Evolutionary conservation across 1,140 invertebrate genomes (phyloP), one percentile per base, ranked within the genome.

Genomic region (Drosophila nikananu): DNA sequence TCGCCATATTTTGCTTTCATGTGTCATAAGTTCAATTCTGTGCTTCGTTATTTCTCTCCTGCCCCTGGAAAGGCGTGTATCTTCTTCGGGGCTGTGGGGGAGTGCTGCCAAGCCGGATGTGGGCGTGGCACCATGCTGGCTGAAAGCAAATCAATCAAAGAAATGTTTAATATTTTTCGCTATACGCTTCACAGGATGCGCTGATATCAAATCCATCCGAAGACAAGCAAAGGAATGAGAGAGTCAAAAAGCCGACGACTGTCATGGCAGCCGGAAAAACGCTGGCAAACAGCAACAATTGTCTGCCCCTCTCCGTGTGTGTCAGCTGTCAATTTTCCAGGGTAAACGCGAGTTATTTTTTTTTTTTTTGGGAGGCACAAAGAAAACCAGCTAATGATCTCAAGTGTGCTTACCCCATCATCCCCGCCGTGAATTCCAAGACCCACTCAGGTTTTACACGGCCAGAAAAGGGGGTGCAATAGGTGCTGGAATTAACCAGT

Each of bases 141-240:
- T 57, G 35, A 30, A 62, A 75, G 77, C 72, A 81, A 81, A 81
- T 81, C 79, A 81, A 81, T 81, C 79, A 81, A 81, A 81, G 59
- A 77, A 81, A 81, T 81, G 79, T 81, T 81, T 81, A 81, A 81
- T 81, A 81, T 81, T 81, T 81, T 81, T 76, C 78, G 79, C 79
- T 81, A 81, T 68, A 57, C 79, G 79, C 78, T 77, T 81, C 71
- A 81, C 58, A 46, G 48, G 54, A 62, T 25, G 54, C 64, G 63
- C 42, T 64, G 78, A 81, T 79, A 81, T 60, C 54, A 68, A 58
- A 67, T 63, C 39, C 57, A 46, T 30, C 7, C 15, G 23, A 66
- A 32, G 27, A 60, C 25, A 49, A 58, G 51, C 39, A 25, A 49
- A 70, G 46, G 68, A 58, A 49, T 54, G 55, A 77, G 55, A 77